Evolutionary conservation across 2,113 vertebrate species (phyloP), one percentile per base, ranked within the genome.

Genomic region (Terrapene triunguis): DNA sequence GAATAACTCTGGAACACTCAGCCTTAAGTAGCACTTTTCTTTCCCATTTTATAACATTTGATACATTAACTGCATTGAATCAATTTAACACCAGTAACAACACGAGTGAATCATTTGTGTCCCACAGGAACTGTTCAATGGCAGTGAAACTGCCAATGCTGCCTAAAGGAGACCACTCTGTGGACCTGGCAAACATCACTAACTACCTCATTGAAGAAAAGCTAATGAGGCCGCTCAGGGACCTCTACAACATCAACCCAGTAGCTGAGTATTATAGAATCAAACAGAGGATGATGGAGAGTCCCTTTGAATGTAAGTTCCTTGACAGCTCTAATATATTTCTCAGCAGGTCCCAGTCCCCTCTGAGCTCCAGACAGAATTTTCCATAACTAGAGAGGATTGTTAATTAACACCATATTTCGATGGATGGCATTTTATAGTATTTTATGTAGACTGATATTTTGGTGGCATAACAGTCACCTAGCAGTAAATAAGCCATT

Each of bases 191-290:
- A 19, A 97, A 95, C 22, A 79, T 99, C 83, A 97, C 98, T 25
- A 97, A 98, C 95, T 96, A 98, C 80, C 95, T 99, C 51, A 97
- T 99, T 93, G 99, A 98, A 93, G 98, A 99, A 90, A 98, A 98
- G 97, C 90, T 99, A 8, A 95, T 99, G 92, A 97, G 94, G 93
- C 98, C 98, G 6, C 97, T 99, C 54, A 85, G 93, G 62, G 92
- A 95, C 10, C 90, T 99, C 24, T 96, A 97, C 57, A 84, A 95
- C 47, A 48, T 97, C 93, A 98, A 97, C 53, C 84, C 98, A 14
- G 90, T 97, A 5, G 99, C 99, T 0, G 98, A 98, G 94, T 97
- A 98, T 53, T 99, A 98, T 2, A 94, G 97, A 82, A 96, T 99
- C 62, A 98, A 98, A 89, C 96, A 92, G 91, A 98, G 88, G 95